A percentile compares a stretch with the other conserved stretches of the same genome.
These are phyloP conservation scores for Odocoileus hemionus DNA, from an alignment of 2,113 vertebrate species.

Conservation along the genomic window DNA sequence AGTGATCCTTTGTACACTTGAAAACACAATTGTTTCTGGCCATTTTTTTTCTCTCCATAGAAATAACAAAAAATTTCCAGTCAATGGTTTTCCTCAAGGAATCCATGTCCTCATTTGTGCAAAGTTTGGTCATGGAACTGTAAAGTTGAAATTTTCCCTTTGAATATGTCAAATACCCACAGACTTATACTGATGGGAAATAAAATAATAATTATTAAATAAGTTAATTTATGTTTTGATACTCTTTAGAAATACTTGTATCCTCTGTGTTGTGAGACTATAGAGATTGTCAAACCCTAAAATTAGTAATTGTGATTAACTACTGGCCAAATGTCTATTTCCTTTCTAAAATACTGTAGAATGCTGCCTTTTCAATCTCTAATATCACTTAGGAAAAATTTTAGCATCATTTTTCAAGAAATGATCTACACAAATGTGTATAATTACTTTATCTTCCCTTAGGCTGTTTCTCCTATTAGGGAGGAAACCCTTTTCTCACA, in stretches of 20 bases:
- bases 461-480: neutral
- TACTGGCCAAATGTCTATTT: neutral
- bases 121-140: neutral
- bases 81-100: neutral
- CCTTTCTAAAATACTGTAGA: neutral
- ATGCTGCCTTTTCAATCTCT: neutral
- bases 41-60: neutral
- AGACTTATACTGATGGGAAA: neutral
- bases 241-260: neutral
- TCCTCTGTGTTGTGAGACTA: neutral
- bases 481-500: neutral
- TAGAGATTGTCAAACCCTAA: neutral
- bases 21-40: neutral
- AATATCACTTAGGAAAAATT: neutral
- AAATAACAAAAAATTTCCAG: neutral
- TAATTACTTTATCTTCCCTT: neutral
- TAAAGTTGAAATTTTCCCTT: neutral
- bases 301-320: neutral
- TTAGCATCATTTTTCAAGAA: neutral
- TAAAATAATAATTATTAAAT: constrained; percentile 2
- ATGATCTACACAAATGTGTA: neutral
- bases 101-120: neutral
- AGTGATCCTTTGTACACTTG: neutral
- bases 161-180: neutral
- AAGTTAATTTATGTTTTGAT: neutral